Evolutionary conservation across 2,888 invertebrate species (phyloP).

Genomic region (Tolmerus cingulatus): DNA sequence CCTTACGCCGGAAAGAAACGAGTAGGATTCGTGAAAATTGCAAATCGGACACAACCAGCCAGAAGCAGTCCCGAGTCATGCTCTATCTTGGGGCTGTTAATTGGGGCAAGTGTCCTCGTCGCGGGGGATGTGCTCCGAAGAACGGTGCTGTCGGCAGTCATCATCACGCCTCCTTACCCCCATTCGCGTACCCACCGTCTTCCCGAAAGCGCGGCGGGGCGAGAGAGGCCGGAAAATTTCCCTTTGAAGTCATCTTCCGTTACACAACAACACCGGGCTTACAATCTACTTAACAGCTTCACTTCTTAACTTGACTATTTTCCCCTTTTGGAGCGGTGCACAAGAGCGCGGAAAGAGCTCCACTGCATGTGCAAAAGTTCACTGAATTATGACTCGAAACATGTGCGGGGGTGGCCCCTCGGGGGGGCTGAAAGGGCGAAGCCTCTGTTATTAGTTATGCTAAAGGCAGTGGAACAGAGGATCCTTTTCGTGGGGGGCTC

Average conservation of each 20-base stretch:
- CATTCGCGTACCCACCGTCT: background rate
- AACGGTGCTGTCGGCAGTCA: slow-evolving; percentile 1
- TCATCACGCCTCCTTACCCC: slow-evolving; percentile 26
- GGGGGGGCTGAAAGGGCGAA: background rate
- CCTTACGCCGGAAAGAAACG: background rate
- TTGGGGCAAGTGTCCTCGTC: slow-evolving; percentile 37
- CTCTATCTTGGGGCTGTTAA: slow-evolving; percentile 33
- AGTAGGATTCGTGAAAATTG: slow-evolving; percentile 11
- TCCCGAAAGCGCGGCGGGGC: background rate
- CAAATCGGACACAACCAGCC: slow-evolving; percentile 32
- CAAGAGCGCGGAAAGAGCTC: background rate
- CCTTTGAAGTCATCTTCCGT: slow-evolving; percentile 38
- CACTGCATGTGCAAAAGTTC: slow-evolving; percentile 36
- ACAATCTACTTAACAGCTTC: slow-evolving; percentile 41
- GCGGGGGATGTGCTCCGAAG: background rate
- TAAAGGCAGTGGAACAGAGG: slow-evolving; percentile 32
- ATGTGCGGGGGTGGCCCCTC: background rate
- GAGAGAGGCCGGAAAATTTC: slow-evolving; percentile 31
- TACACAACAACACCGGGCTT: slow-evolving; percentile 31
- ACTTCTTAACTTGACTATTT: slow-evolving; percentile 40
- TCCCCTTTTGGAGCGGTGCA: slow-evolving; percentile 26
- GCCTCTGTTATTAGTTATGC: slow-evolving; percentile 29
- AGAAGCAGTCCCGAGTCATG: slow-evolving; percentile 26
- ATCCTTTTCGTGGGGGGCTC: slow-evolving; percentile 14
- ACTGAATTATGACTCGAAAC: slow-evolving; percentile 37